phyloP scores from a whole-genome alignment of 2,113 vertebrate species.

The Cyanoramphus novaezelandiae region DNA sequence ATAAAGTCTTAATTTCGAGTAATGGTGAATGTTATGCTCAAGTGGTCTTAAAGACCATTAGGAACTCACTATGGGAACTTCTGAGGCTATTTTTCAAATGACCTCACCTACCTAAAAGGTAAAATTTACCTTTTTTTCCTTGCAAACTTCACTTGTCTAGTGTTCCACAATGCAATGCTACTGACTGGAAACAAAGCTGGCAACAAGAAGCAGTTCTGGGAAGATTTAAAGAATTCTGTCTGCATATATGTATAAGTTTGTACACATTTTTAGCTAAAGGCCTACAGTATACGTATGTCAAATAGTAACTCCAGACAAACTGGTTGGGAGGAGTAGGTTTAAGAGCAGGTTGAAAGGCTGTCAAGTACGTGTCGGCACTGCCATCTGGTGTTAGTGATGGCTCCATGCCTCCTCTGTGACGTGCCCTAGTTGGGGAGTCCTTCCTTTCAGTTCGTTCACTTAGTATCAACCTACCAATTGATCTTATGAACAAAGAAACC shows the following conservation, averaged over 20 bases:
- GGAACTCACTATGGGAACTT: not conserved
- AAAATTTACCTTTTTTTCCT: not conserved
- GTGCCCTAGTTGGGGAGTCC: fast-evolving
- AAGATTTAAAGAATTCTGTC: not conserved
- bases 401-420: fast-evolving
- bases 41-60: not conserved
- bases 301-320: not conserved
- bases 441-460: not conserved
- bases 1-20: not conserved
- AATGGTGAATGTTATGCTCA: not conserved
- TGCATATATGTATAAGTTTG: too few relatives aligned
- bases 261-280: not conserved
- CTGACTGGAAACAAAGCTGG: not conserved
- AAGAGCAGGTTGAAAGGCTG: too few relatives aligned
- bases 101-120: not conserved
- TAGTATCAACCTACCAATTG: fast-evolving
- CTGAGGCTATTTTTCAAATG: not conserved
- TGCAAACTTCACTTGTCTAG: not conserved
- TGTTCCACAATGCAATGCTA: not conserved
- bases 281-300: not conserved
- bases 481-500: not conserved
- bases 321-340: fast-evolving
- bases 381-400: not conserved
- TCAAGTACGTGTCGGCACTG: not conserved
- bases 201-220: not conserved